These are phyloP conservation scores for Megaleporinus macrocephalus DNA, from an alignment of 2,113 vertebrate genomes.

Conservation along the genomic window DNA sequence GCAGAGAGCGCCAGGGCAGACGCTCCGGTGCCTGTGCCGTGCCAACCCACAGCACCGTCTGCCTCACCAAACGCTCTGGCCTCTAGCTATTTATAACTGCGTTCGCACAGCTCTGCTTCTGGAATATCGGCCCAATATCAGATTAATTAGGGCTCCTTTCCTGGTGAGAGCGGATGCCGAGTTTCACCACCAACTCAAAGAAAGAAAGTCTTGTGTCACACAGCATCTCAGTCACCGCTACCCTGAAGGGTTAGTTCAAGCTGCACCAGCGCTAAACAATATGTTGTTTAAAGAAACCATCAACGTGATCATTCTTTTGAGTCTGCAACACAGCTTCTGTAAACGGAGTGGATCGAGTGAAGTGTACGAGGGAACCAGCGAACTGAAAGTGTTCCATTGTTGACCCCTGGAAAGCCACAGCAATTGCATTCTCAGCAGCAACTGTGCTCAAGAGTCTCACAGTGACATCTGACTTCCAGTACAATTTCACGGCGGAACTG, in stretches of 20 bases:
- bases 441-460: background rate
- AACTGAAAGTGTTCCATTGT: conserved; percentile 10
- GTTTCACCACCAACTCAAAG: background rate
- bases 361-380: background rate
- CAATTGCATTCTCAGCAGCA: background rate
- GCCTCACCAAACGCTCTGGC: conserved; percentile 11
- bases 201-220: background rate
- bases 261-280: too few species aligned
- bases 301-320: background rate
- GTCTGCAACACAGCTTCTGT: background rate
- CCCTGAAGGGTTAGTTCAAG: too few species aligned
- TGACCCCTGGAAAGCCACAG: conserved; percentile 5
- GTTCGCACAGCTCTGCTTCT: background rate
- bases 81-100: conserved; percentile 33
- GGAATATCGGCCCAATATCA: background rate
- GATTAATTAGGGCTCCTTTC: background rate
- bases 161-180: background rate
- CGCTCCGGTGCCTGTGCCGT: background rate
- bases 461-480: background rate
- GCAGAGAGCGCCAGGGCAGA: conserved; percentile 27
- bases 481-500: background rate
- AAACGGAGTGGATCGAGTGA: background rate
- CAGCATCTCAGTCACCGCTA: too few species aligned
- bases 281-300: too few species aligned
- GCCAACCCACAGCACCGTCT: conserved; percentile 33